phyloP scores from a whole-genome alignment of 35 echinoderm and acorn worm species.

The Heliocidaris erythrogramma region DNA sequence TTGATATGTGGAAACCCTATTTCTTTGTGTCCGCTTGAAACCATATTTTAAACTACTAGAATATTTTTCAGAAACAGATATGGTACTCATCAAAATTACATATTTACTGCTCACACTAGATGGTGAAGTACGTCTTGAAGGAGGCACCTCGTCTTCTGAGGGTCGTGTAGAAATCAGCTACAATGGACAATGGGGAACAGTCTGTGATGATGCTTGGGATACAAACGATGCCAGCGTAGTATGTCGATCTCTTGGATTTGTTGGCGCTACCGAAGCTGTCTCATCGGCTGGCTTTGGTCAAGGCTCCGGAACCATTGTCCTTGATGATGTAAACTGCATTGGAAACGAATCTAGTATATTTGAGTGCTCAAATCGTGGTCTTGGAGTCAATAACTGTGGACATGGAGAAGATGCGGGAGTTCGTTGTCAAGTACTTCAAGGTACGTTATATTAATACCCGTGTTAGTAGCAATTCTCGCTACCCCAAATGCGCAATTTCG shows the following conservation, averaged over 20 bases:
- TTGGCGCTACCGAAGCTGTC: not conserved
- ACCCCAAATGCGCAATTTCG: too few relatives aligned
- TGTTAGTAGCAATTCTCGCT: too few relatives aligned
- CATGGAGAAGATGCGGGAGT: not conserved
- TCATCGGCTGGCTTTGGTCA: not conserved
- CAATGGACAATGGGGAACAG: constrained; percentile 22
- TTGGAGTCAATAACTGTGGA: not conserved
- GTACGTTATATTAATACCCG: too few relatives aligned
- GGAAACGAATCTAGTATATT: not conserved
- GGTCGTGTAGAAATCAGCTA: not conserved
- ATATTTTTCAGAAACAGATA: too few relatives aligned
- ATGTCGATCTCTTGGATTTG: not conserved
- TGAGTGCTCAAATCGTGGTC: not conserved
- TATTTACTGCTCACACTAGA: too few relatives aligned
- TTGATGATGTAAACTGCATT: not conserved
- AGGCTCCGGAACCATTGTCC: not conserved
- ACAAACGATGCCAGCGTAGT: not conserved
- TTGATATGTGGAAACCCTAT: too few relatives aligned
- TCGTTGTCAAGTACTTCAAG: not conserved
- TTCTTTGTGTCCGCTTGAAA: too few relatives aligned
- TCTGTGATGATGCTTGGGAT: constrained; percentile 16
- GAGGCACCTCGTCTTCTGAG: not conserved
- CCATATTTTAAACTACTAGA: too few relatives aligned
- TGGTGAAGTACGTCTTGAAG: not conserved
- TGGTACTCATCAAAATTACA: too few relatives aligned